Evolutionary conservation across 1,140 invertebrate species (phyloP), one percentile per base, ranked within the genome.

Genomic region (Drosophila insularis): DNA sequence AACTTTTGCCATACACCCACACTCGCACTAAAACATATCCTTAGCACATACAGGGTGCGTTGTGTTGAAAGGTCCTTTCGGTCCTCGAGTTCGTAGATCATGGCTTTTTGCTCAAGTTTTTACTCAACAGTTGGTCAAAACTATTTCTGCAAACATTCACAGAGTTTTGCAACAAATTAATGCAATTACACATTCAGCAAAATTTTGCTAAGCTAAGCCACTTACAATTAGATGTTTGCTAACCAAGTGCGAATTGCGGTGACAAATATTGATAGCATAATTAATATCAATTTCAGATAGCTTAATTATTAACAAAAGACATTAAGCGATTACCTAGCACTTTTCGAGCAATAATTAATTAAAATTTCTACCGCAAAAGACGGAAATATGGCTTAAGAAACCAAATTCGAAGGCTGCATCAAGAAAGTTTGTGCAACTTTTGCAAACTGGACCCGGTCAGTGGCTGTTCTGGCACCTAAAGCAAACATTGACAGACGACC

Each of bases 401-500:
- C 21, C 35, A 23, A 10, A 31, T 40, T 50, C 17, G 40, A 13
- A 56, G 32, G 46, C 35, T 68, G n/a, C 37, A 5, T 5, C 37
- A 14, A 17, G 63, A 53, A 55, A 46, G 37, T 67, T 56, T 79
- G 76, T 70, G 39, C 59, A 72, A 60, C 63, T 75, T 37, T 35
- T 11, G 32, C 14, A 43, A 43, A 17, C 43, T 21, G 43, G 8
- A 4, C 17, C 43, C 3, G 43, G 74, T 39, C 73, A 63, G 43
- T 40, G 63, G 50, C 73, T 11, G 58, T 64, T 60, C 68, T 64
- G 74, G 81, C 82, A 76, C 78, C 87, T 89, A 86, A 87, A 86
- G 68, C 75, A 86, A 86, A 86, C 79, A 89, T 86, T 89, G 82
- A 86, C 82, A 86, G 74, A 89, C 71, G 69, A 79, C 82, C 81